Evolutionary conservation across 1,140 invertebrate genomes (phyloP).

Genomic region (Aphelinus certus): DNA sequence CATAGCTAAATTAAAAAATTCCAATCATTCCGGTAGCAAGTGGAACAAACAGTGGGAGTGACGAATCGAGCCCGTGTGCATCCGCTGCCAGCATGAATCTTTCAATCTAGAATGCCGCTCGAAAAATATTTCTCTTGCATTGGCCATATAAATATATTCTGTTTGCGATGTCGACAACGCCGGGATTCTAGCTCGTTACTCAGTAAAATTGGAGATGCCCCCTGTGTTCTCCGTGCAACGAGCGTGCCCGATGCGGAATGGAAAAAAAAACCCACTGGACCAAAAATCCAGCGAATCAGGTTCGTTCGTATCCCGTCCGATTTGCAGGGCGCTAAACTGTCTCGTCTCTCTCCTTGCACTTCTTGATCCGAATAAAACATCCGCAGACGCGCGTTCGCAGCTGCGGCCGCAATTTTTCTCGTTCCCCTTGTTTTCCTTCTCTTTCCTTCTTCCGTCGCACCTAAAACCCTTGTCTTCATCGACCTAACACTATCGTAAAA

Average conservation of each 20-base stretch:
- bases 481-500: not conserved
- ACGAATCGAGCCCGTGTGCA: not conserved
- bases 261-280: too few species aligned
- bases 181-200: too few species aligned
- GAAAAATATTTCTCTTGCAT: conserved; percentile 38
- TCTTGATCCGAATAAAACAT: not conserved
- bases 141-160: conserved; percentile 36
- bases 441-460: not conserved
- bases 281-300: too few species aligned
- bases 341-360: too few species aligned
- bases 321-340: too few species aligned
- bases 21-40: not conserved
- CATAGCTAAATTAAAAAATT: conserved; percentile 1
- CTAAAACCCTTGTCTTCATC: not conserved
- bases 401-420: not conserved
- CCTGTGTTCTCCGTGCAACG: too few species aligned
- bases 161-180: not conserved
- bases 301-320: too few species aligned
- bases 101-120: conserved; percentile 6
- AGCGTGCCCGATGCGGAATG: too few species aligned
- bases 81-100: not conserved
- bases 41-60: not conserved
- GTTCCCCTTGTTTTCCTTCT: not conserved
- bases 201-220: too few species aligned
- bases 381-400: conserved; percentile 32